Evolutionary conservation across 2,888 invertebrate genomes (phyloP), one percentile per base, ranked within the genome.

Genomic region (Acleris sparsana): DNA sequence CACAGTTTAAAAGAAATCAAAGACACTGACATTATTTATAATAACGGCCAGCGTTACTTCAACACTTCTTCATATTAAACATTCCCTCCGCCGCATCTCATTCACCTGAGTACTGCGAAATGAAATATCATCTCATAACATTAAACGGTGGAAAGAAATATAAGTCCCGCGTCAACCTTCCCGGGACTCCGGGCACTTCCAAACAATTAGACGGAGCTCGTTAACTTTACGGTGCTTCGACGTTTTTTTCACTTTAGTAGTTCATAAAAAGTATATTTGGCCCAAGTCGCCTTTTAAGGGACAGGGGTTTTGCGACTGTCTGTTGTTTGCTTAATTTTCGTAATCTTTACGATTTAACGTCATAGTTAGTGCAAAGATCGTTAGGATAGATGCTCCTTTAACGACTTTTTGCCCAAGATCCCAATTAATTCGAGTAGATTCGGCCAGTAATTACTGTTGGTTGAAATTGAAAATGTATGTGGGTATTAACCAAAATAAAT

Each of bases 161-260:
- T 82, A 86, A 76, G 75, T 77, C 70, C 77, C 76, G 78, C 75
- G 78, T 71, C 77, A 75, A 73, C 73, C 71, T 64, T 74, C 76
- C 77, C 74, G 72, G 78, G 39, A 39, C 39, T 13, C 39, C 39
- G 74, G 84, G 85, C 83, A 87, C 88, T 91, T 90, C 88, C 86
- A 86, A 88, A 89, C 90, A 92, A 92, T 92, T 92, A 92, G 89
- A 87, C 79, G 76, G 73, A 80, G 74, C 84, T 89, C 91, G 89
- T 91, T 92, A 89, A 80, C 80, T 88, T 87, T 79, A 86, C 80
- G 82, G 66, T 78, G 75, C 77, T 76, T 82, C 79, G 77, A 78
- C 77, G 77, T 75, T 77, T 73, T 62, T 63, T 44, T 25, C 25
- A 73, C 80, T 85, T 87, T 85, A 84, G 80, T 83, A 79, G 77